phyloP scores from a whole-genome alignment of 2,113 vertebrate species.

The Ptilorrhoa leucosticta region DNA sequence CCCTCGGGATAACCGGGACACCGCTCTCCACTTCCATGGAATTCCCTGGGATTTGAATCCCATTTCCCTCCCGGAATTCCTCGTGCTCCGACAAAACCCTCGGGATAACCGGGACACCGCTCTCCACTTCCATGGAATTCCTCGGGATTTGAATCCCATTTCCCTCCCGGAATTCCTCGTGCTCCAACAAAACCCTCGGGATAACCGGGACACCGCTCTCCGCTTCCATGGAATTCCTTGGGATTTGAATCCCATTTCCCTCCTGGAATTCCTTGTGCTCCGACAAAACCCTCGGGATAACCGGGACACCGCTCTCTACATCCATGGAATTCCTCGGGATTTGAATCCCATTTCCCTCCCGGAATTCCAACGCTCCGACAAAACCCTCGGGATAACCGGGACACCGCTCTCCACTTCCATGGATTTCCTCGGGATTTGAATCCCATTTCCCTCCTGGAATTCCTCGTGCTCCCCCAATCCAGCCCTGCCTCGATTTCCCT shows the following conservation, averaged over 20 bases:
- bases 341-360: neutral
- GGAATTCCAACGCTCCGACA: neutral
- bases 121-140: accelerated
- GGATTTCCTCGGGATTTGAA: neutral
- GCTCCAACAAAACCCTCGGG: neutral
- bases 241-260: neutral
- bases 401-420: accelerated
- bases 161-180: neutral
- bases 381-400: neutral
- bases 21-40: accelerated
- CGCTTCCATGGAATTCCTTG: accelerated
- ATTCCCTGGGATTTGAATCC: neutral
- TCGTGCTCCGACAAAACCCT: neutral
- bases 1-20: neutral
- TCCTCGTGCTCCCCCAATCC: neutral
- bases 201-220: accelerated
- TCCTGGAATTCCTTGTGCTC: neutral
- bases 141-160: neutral
- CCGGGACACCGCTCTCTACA: accelerated
- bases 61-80: neutral
- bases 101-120: accelerated
- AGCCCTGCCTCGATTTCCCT: neutral
- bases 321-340: neutral
- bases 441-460: neutral
- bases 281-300: neutral